Conservation (phyloP, 2,888 invertebrate genomes). For the Lacanobia oleracea region DNA sequence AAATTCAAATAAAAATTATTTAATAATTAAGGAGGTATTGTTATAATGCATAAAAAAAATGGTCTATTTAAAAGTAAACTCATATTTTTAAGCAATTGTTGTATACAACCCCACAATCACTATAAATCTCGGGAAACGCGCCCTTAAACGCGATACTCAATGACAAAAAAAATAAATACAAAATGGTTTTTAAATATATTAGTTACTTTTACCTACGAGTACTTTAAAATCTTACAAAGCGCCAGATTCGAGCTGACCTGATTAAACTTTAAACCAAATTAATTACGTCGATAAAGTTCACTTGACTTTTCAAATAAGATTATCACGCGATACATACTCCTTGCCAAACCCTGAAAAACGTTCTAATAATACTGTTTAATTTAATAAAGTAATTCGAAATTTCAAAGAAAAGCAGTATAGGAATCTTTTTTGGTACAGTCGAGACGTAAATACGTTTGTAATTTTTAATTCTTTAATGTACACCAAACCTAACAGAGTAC, state of each 20-base stretch:
- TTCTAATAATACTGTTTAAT: slow-evolving; percentile 21
- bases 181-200: too few species aligned
- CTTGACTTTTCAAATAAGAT: slow-evolving; percentile 15
- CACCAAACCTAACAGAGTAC: too few species aligned
- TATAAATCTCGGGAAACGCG: too few species aligned
- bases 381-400: slow-evolving; percentile 11
- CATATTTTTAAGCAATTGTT: too few species aligned
- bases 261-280: slow-evolving; percentile 10
- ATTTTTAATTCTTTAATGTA: too few species aligned
- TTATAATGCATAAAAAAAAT: too few species aligned
- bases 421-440: slow-evolving; percentile 15
- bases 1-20: too few species aligned
- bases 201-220: neutral
- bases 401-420: slow-evolving; percentile 16
- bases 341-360: slow-evolving; percentile 7
- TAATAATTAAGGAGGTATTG: too few species aligned
- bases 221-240: neutral
- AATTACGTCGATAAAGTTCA: neutral
- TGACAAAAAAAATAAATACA: too few species aligned
- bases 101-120: too few species aligned
- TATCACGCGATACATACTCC: slow-evolving; percentile 11
- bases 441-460: neutral
- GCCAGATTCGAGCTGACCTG: neutral
- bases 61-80: too few species aligned
- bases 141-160: too few species aligned